Percentiles rank a stretch among this genome's conserved stretches.
phyloP scores from a whole-genome alignment of 2,888 invertebrate species.

The Amiota communis region DNA sequence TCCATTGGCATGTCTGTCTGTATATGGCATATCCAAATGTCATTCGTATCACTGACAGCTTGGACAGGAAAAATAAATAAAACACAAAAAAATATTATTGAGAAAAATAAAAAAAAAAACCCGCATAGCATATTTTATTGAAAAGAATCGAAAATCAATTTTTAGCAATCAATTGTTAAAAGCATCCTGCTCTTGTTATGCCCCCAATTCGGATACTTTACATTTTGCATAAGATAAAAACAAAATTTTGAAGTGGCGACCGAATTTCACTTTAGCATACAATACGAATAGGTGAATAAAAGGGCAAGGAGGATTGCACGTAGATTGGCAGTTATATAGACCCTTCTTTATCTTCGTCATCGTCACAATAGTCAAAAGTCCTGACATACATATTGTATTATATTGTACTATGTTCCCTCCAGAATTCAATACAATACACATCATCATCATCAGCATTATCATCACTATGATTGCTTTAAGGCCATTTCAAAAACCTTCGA shows the following conservation, averaged over 20 bases:
- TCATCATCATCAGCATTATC: no score
- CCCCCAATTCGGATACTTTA: neutral
- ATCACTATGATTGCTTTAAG: neutral
- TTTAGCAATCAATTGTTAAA: conserved; percentile 63
- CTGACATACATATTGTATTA: no score
- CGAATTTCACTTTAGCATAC: no score
- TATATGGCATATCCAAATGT: conserved; percentile 20
- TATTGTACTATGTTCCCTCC: no score
- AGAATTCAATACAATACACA: no score
- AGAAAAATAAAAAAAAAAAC: conserved; percentile 22
- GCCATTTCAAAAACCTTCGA: no score
- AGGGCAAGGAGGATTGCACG: conserved; percentile 42
- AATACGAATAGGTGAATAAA: neutral
- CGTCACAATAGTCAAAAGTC: no score
- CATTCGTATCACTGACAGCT: conserved; percentile 26
- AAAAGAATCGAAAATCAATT: conserved; percentile 61
- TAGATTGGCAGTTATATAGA: conserved; percentile 44
- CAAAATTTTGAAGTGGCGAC: conserved; percentile 13
- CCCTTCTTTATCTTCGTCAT: no score
- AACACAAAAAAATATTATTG: neutral
- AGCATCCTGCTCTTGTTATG: neutral
- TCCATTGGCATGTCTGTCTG: conserved; percentile 1
- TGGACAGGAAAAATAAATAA: neutral
- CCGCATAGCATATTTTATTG: conserved; percentile 52
- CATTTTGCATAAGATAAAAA: neutral